phyloP scores from a whole-genome alignment of 2,888 invertebrate genomes.

The Lissonota sp. region DNA sequence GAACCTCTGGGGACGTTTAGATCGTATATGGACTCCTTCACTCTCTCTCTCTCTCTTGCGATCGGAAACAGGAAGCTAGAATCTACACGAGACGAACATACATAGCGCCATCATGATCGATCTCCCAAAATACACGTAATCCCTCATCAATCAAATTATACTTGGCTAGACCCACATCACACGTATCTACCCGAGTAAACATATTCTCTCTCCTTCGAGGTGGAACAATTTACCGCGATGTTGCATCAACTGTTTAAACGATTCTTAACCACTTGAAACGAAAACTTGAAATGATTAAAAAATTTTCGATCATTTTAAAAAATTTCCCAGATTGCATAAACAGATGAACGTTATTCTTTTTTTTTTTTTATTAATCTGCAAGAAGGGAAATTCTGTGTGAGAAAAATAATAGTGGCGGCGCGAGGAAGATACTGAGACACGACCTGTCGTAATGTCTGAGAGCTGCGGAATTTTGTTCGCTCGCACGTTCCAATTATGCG shows the following conservation, averaged over 20 bases:
- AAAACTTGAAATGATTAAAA: too few relatives aligned
- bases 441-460: conserved; percentile 61
- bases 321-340: too few relatives aligned
- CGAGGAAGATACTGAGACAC: conserved; percentile 29
- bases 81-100: conserved; percentile 27
- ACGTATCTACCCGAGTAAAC: background rate
- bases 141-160: conserved; percentile 34
- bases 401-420: background rate
- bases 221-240: too few relatives aligned
- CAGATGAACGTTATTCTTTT: too few relatives aligned
- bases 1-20: background rate
- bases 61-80: background rate
- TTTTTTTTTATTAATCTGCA: too few relatives aligned
- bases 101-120: conserved; percentile 33
- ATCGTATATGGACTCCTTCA: too few relatives aligned
- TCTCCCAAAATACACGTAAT: conserved; percentile 37
- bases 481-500: conserved; percentile 61
- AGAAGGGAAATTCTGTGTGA: too few relatives aligned
- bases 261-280: too few relatives aligned
- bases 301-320: too few relatives aligned
- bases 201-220: too few relatives aligned
- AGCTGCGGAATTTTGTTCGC: conserved; percentile 52
- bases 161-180: background rate
- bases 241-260: too few relatives aligned
- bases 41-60: background rate